phyloP scores from a whole-genome alignment of 1,140 invertebrate species.

The Tetragnatha versicolor region DNA sequence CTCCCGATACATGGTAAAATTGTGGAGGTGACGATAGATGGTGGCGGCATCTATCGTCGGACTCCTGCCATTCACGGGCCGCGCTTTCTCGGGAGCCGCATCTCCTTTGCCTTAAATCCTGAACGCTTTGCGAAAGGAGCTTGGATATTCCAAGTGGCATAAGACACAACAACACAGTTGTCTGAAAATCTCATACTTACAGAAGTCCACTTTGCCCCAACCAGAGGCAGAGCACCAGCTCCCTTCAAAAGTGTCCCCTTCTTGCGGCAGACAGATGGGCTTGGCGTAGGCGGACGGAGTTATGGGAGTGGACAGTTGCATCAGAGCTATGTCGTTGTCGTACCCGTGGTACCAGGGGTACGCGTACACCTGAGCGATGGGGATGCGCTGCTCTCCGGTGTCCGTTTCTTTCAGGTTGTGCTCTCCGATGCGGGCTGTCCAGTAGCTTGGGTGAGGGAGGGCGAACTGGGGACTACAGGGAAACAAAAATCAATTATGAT shows the following conservation, averaged over 20 bases:
- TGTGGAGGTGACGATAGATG: too few species aligned
- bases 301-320: slow-evolving; percentile 76
- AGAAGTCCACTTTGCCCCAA: slow-evolving; percentile 72
- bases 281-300: slow-evolving; percentile 54
- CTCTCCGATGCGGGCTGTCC: slow-evolving; percentile 77
- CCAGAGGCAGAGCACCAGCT: slow-evolving; percentile 76
- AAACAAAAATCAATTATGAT: not conserved
- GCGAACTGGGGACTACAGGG: slow-evolving; percentile 76
- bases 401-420: slow-evolving; percentile 76
- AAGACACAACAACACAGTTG: too few species aligned
- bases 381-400: slow-evolving; percentile 77
- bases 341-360: slow-evolving; percentile 60
- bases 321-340: slow-evolving; percentile 70
- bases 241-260: slow-evolving; percentile 58
- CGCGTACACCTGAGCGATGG: slow-evolving; percentile 61
- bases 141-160: too few species aligned
- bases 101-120: too few species aligned
- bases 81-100: too few species aligned
- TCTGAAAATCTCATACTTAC: slow-evolving; percentile 58
- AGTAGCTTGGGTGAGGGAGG: slow-evolving; percentile 68
- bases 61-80: too few species aligned
- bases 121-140: too few species aligned
- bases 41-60: too few species aligned
- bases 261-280: slow-evolving; percentile 67
- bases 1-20: too few species aligned